Base-by-base conservation (phyloP, 2,888 invertebrate genomes). In the Parapristionchus giblindavisi region DNA sequence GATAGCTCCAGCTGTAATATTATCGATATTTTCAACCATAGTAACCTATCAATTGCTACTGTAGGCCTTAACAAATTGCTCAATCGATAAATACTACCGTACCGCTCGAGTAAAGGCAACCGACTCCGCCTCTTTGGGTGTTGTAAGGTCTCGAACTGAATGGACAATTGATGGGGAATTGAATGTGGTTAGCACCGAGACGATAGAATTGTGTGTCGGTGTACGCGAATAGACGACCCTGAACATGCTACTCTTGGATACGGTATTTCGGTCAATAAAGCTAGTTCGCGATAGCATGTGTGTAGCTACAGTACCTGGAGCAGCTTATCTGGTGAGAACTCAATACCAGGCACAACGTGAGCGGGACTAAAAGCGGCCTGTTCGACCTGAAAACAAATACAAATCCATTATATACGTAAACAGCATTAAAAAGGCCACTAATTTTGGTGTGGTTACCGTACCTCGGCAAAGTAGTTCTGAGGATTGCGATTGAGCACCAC, bases 111-210 rank as follows among this genome's bases (percentile, higher is more conserved):
- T 92, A 92, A 52, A 91, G 89, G 14, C 92, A 91, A 56, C 91
- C 90, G 3, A 92, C 92, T 0, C 96, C 97, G 89, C 97, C 96
- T 52, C 97, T 92, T 89, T 96, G 95, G 88, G 94, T 96, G 89
- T 95, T 94, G 75, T 85, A 84, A 27, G 89, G 86, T 34, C 88
- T 27, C 3, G 82, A 77, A 51, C 85, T 79, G 90, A 92, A 96
- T 0, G 98, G 96, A 88, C 96, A 96, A 90, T 98, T 99, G 29
- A 98, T 95, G 14, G 83, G 94, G 56, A 99, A 91, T 89, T 96
- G 96, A 80, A 93, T 91, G 89, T 92, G 93, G 90, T 99, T 98
- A 0, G 94, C 91, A 8, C 98, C 98, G 83, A 99, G 90, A 70
- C 95, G 92, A 89, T 95, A 93, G 79, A 93, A 91, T 86, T 97